Base-by-base conservation (phyloP, 2,888 invertebrate species). In the Loripinus fragilis region DNA sequence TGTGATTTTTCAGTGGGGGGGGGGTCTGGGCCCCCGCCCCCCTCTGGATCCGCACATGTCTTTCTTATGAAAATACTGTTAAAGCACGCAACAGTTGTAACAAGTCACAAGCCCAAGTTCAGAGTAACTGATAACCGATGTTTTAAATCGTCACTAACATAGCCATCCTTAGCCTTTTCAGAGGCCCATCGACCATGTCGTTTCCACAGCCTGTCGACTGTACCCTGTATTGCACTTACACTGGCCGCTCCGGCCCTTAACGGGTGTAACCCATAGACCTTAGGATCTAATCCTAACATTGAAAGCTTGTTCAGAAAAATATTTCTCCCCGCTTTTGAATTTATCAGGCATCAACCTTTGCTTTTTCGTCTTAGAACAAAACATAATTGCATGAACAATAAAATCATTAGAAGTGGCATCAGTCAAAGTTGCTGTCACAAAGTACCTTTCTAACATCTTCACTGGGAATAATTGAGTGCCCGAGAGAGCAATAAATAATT, bases 311-410 rank as follows among this genome's bases (percentile, higher is more conserved):
- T 7, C 3, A n/a, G 35, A n/a, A 65, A 65, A 35, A 65, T 38
- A 35, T 23, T 65, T 5, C 65, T 7, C 17, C 33, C 65, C 17
- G 65, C 35, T 12, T 20, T 65, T 65, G 7, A 10, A 20, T 3
- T 12, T 7, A 28, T 55, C 55, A 10, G 55, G 55, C 17, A 25
- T 55, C 3, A 55, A 28, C 28, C 28, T 55, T 25, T 28, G 25
- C 5, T 12, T 2, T 17, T 55, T 55, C 3, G 55, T 28, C 2
- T 5, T 28, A 48, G 12, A 5, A 20, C n/a, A 15, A 55, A 12
- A 55, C 55, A 55, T 55, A 8, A 55, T 28, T 2, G 55, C 55
- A 55, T 28, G 55, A 55, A 55, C 23, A 25, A 55, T 55, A 55
- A 12, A 55, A 28, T 55, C 55, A 28, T 55, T 17, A 28, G 55